Percentiles rank a stretch among this genome's conserved stretches.
phyloP scores from a whole-genome alignment of 1,140 invertebrate species.

The Eufriesea mexicana region DNA sequence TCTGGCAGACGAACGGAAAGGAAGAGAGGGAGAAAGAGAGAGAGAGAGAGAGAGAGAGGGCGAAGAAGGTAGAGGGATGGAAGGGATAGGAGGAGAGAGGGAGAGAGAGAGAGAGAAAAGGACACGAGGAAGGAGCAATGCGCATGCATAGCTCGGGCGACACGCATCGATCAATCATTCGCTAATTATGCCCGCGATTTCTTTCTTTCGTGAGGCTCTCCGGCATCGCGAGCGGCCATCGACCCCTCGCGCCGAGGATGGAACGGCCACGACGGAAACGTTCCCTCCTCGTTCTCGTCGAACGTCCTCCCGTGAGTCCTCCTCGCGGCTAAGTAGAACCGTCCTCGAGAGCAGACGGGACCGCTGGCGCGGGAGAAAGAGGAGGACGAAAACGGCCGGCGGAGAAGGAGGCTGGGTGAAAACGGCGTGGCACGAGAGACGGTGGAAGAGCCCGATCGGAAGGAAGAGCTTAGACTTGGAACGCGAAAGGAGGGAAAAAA shows the following conservation, averaged over 20 bases:
- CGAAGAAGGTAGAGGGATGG: too few relatives aligned
- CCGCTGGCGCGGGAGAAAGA: conserved; percentile 30
- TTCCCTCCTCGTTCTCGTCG: conserved; percentile 46
- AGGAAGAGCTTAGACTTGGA: conserved; percentile 33
- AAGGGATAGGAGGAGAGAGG: neutral
- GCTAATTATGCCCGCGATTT: conserved; percentile 80
- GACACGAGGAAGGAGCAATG: conserved; percentile 63
- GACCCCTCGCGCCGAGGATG: conserved; percentile 60
- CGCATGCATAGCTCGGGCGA: conserved; percentile 77
- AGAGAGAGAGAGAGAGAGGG: neutral
- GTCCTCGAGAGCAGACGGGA: conserved; percentile 43
- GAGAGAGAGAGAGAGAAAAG: conserved; percentile 19
- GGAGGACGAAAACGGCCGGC: neutral
- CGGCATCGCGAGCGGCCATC: conserved; percentile 65
- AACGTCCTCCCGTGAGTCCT: conserved; percentile 55
- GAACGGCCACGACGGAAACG: conserved; percentile 60
- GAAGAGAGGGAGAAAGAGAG: neutral
- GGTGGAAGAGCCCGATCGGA: conserved; percentile 20
- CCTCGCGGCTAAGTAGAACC: conserved; percentile 54
- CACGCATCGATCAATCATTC: conserved; percentile 81
- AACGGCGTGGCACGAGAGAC: conserved; percentile 27
- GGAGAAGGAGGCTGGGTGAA: conserved; percentile 1
- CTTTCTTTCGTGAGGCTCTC: conserved; percentile 74
- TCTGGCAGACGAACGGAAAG: neutral
- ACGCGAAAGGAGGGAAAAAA: neutral